Base-by-base conservation (phyloP, 2,888 invertebrate species). In the Habrosyne pyritoides region DNA sequence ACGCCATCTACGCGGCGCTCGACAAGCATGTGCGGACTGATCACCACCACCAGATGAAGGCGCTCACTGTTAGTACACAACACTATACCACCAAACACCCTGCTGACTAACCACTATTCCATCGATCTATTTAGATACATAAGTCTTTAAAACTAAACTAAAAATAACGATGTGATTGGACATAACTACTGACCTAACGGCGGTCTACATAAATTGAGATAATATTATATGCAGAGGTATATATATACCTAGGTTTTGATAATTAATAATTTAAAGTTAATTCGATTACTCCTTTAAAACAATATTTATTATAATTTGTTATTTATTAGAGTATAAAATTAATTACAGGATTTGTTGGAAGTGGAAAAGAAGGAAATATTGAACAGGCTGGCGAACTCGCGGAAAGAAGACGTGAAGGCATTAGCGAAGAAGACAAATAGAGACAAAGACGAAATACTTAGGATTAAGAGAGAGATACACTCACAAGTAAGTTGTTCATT, bases 391-490 rank as follows among this genome's bases (percentile, higher is more conserved):
- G 97, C 98, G 71, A 95, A 95, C 56, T 95, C 96, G 57, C 95
- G 97, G 60, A 95, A 97, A 67, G 97, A 96, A 71, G 98, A 98
- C 84, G 97, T 98, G 59, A 98, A 98, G 81, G 95, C 95, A 52
- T 91, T 99, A 59, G 95, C 96, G 22, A 97, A 98, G 82, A 97
- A 97, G 78, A 96, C 96, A 59, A 97, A 98, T 83, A 95, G 96
- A 69, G 98, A 99, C 85, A 96, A 98, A 73, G 98, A 97, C 69
- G 99, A 99, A 83, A 94, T 98, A 71, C 95, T 96, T 62, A 93
- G 97, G 79, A 96, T 97, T 84, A 98, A 97, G 84, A 91, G 98
- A 78, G 96, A 98, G 93, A 97, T 98, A 73, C 89, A 91, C 71
- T 79, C 89, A 21, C 87, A 88, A 85, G 91, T 91, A 50, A 58